A percentile compares a stretch with the other conserved stretches of the same genome.
phyloP scores from a whole-genome alignment of 2,113 vertebrate species.

The Muntiacus reevesi region DNA sequence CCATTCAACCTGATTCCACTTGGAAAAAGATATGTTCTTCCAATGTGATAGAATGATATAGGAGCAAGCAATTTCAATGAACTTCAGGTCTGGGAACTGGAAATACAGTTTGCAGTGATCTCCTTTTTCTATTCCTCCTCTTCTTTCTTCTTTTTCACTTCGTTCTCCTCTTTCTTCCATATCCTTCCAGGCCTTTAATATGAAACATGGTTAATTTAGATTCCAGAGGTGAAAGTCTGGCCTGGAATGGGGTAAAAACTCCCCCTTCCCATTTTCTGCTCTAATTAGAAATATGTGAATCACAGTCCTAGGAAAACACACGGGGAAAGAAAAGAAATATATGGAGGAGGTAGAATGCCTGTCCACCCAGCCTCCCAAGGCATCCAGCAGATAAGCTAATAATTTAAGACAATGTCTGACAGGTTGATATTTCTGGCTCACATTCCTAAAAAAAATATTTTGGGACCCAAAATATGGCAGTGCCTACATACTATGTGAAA shows the following conservation, averaged over 20 bases:
- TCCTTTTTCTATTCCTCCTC: not conserved
- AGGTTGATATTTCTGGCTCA: slow-evolving; percentile 21
- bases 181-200: not conserved
- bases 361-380: not conserved
- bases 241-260: not conserved
- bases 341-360: not conserved
- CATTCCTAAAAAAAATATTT: slow-evolving; percentile 16
- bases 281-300: slow-evolving; percentile 36
- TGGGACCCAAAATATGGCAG: not conserved
- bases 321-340: not conserved
- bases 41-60: not conserved
- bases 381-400: not conserved
- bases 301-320: slow-evolving; percentile 25
- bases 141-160: not conserved
- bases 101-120: not conserved
- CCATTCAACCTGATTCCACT: not conserved
- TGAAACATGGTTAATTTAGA: not conserved
- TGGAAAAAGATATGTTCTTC: not conserved
- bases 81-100: not conserved
- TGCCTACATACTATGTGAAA: not conserved
- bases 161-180: not conserved
- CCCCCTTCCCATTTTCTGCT: not conserved
- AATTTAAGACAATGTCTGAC: slow-evolving; percentile 21
- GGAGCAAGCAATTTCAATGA: not conserved
- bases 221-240: not conserved